phyloP scores from a whole-genome alignment of 1,140 invertebrate species.

The Helicoverpa armigera region DNA sequence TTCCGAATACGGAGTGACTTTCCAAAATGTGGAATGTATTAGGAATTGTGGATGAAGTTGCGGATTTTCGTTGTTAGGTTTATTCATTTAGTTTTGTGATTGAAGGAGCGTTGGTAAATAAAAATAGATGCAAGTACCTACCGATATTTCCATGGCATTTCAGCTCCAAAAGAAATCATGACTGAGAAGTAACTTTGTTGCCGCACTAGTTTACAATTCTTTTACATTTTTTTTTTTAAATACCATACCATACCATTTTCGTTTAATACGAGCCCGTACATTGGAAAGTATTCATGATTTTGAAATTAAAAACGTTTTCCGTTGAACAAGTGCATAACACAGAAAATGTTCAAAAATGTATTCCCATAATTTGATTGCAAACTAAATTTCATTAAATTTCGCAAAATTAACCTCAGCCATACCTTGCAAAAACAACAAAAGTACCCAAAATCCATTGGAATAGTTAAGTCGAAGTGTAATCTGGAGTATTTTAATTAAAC shows the following conservation, averaged over 20 bases:
- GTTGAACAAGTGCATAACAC: no score
- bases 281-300: no score
- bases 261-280: no score
- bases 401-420: background rate
- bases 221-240: no score
- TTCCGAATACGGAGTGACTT: constrained; percentile 46
- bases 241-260: no score
- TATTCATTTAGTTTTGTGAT: background rate
- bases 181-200: no score
- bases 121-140: background rate
- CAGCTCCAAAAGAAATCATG: no score
- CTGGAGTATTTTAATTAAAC: constrained; percentile 60
- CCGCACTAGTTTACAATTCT: no score
- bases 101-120: no score
- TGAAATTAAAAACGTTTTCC: background rate
- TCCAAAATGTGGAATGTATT: constrained; percentile 14
- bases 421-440: constrained; percentile 1
- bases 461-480: constrained; percentile 35
- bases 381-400: background rate
- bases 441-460: constrained; percentile 25
- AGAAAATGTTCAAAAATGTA: no score
- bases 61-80: background rate
- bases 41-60: constrained; percentile 26
- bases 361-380: no score
- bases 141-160: background rate